Conservation (phyloP, 2,888 invertebrate species). For the Sepiola atlantica region DNA sequence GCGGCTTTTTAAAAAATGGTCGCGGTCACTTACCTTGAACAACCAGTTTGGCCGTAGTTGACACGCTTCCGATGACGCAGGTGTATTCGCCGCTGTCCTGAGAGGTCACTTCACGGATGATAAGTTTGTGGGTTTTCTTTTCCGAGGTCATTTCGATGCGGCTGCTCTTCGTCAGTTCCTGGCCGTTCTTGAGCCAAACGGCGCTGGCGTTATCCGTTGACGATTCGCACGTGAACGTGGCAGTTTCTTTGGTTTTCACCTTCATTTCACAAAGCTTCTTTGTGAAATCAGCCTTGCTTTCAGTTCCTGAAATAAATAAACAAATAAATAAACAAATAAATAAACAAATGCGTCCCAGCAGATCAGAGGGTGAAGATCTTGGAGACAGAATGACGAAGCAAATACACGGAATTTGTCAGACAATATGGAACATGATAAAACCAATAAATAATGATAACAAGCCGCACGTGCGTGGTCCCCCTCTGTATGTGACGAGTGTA, state of each 20-base stretch:
- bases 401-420: neutral
- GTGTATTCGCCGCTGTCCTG: slow-evolving; percentile 91
- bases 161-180: slow-evolving; percentile 69
- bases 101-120: slow-evolving; percentile 86
- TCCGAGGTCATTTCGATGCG: slow-evolving; percentile 68
- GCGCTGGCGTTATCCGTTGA: slow-evolving; percentile 87
- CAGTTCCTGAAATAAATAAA: slow-evolving; percentile 60
- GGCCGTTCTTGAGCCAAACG: slow-evolving; percentile 82
- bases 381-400: too few relatives aligned
- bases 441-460: too few relatives aligned
- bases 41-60: slow-evolving; percentile 67
- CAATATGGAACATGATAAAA: too few relatives aligned
- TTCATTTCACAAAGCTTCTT: slow-evolving; percentile 85
- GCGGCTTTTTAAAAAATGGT: neutral
- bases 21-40: slow-evolving; percentile 68
- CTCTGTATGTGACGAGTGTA: too few relatives aligned
- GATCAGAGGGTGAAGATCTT: too few relatives aligned
- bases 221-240: slow-evolving; percentile 87
- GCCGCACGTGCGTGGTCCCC: too few relatives aligned
- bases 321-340: too few relatives aligned
- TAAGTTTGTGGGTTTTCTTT: slow-evolving; percentile 77
- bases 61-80: slow-evolving; percentile 77
- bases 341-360: too few relatives aligned
- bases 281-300: slow-evolving; percentile 92
- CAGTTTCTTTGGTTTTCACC: slow-evolving; percentile 73